These are phyloP conservation scores for Desmodus rotundus DNA, from an alignment of 2,113 vertebrate genomes.

Conservation along the genomic window DNA sequence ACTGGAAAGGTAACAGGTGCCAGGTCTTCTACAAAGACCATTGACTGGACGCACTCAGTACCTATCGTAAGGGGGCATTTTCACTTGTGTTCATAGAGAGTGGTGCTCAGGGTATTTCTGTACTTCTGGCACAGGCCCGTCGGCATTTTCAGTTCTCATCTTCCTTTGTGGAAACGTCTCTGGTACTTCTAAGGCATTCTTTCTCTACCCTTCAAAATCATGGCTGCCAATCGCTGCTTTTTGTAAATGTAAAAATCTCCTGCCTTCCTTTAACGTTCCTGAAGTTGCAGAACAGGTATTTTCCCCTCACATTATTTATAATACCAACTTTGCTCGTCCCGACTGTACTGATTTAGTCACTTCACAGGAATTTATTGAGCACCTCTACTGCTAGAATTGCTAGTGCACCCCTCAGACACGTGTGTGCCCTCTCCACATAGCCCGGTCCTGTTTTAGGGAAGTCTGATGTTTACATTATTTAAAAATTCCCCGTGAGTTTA, in stretches of 20 bases:
- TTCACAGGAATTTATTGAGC: not conserved
- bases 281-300: not conserved
- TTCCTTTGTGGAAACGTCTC: not conserved
- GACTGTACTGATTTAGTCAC: not conserved
- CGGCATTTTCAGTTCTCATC: not conserved
- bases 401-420: not conserved
- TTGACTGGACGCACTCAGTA: not conserved
- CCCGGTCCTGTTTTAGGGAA: not conserved
- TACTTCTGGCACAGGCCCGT: not conserved
- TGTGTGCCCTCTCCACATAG: not conserved
- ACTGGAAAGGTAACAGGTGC: not conserved
- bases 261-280: not conserved
- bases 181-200: not conserved
- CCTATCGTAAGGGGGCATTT: not conserved
- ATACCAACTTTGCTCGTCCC: not conserved
- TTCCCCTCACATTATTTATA: not conserved
- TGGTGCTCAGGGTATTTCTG: not conserved
- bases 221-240: not conserved
- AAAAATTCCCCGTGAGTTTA: not conserved
- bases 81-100: not conserved
- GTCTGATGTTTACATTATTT: not conserved
- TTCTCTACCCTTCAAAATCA: slow-evolving; percentile 1
- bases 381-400: not conserved
- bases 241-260: not conserved
- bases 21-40: not conserved